Evolutionary conservation across 2,113 vertebrate genomes (phyloP), one percentile per base, ranked within the genome.

Genomic region (Eolophus roseicapilla): DNA sequence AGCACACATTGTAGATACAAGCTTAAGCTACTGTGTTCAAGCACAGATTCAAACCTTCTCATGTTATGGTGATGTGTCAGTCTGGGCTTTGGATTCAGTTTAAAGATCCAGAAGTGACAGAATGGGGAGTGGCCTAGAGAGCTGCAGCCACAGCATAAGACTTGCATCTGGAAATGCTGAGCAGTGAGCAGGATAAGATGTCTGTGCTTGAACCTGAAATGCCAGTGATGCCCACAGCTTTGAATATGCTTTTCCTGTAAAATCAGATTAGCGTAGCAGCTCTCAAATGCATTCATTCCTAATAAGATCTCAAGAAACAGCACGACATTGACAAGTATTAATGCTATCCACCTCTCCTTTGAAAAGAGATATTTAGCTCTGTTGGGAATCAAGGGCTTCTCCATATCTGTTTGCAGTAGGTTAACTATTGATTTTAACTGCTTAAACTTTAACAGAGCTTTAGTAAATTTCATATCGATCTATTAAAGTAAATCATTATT

Each of bases 361-460:
- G 0, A 50, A 75, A 82, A 11, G 31, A 86, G 74, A 33, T 84
- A 25, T 41, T 93, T 87, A 89, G 84, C 57, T 83, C 68, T 55
- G n/a, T 17, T 84, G 44, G 91, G 47, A 95, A 44, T 55, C 73
- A 68, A 82, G 39, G 16, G 27, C 33, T 64, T 79, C 69, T 91
- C 50, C 29, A 1, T 65, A 37, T 64, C 64, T 79, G 47, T 89
- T 95, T 92, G 65, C 81, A 89, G 81, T 76, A 75, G 65, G 84
- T 92, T 93, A 86, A 60, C 47, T 93, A 96, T 92, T 91, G 96
- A 94, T 93, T 96, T 92, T 86, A 94, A 78, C 90, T 69, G 43
- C 73, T 94, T 86, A 44, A 88, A 93, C 33, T 92, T 93, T 83
- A 96, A 88, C 76, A 86, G 88, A 62, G 55, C 49, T 92, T 94